Conservation (phyloP, 1,140 invertebrate genomes). For the Chrysoperla carnea region DNA sequence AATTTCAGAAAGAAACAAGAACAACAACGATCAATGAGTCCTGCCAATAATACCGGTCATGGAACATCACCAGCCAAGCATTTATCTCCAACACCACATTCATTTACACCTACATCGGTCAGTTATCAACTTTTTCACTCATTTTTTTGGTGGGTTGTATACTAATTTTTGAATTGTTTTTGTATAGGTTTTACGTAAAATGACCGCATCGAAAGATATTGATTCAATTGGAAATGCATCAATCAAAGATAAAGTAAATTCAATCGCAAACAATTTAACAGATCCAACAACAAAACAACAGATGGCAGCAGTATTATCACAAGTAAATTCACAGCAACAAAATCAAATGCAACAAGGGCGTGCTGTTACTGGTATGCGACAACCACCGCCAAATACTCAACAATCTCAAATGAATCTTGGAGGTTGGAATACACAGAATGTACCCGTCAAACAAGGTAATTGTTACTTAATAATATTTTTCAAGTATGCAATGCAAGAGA, state of each 20-base stretch:
- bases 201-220: conserved; percentile 74
- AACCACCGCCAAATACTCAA: conserved; percentile 9
- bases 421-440: too few relatives aligned
- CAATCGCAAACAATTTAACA: not conserved
- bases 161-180: not conserved
- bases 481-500: too few relatives aligned
- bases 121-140: conserved; percentile 8
- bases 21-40: conserved; percentile 23
- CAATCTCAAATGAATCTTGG: too few relatives aligned
- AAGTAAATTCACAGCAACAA: not conserved
- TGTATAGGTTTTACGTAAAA: conserved; percentile 60
- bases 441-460: not conserved
- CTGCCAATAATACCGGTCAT: conserved; percentile 1
- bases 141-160: too few relatives aligned
- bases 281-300: conserved; percentile 3
- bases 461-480: too few relatives aligned
- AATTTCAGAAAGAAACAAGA: conserved; percentile 65
- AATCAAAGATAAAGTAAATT: not conserved
- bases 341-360: conserved; percentile 21
- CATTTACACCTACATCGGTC: conserved; percentile 78
- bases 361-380: conserved; percentile 25
- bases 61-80: conserved; percentile 22
- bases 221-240: conserved; percentile 15
- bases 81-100: conserved; percentile 43
- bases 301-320: conserved; percentile 1